Evolutionary conservation across 2,888 invertebrate species (phyloP).

Genomic region (Andrena trimmerana): DNA sequence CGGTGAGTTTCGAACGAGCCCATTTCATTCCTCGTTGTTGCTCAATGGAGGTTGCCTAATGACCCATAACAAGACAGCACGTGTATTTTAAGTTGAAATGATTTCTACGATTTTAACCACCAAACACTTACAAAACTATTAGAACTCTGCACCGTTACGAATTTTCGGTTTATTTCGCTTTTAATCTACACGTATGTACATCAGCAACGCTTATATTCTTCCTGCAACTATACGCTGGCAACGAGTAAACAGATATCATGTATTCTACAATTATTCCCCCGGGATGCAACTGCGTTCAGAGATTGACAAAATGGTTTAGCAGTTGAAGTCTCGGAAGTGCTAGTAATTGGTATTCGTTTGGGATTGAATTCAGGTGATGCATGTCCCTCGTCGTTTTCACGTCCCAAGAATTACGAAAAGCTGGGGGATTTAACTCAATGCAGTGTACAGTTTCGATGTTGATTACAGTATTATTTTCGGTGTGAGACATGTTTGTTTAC

Average conservation of each 20-base stretch:
- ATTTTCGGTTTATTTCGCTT: too few relatives aligned
- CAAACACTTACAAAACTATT: too few relatives aligned
- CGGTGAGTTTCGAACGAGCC: conserved; percentile 79
- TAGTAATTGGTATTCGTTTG: background rate
- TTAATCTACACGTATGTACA: too few relatives aligned
- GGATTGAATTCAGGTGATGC: too few relatives aligned
- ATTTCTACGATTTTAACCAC: background rate
- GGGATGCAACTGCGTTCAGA: too few relatives aligned
- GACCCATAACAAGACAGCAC: background rate
- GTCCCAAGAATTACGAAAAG: background rate
- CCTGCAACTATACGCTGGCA: too few relatives aligned
- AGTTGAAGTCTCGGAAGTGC: background rate
- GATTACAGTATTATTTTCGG: background rate
- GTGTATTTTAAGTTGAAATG: background rate
- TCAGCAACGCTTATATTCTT: too few relatives aligned
- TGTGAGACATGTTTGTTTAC: background rate
- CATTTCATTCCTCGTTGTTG: conserved; percentile 8
- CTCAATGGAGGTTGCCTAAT: background rate
- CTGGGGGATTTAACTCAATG: background rate
- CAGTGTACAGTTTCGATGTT: conserved; percentile 13
- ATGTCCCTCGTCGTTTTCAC: background rate
- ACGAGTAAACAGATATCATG: too few relatives aligned
- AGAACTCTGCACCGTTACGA: too few relatives aligned
- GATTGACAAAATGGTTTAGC: too few relatives aligned
- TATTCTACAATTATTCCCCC: too few relatives aligned